Evolutionary conservation across 2,888 invertebrate species (phyloP), one percentile per base, ranked within the genome.

Genomic region (Panopea generosa): DNA sequence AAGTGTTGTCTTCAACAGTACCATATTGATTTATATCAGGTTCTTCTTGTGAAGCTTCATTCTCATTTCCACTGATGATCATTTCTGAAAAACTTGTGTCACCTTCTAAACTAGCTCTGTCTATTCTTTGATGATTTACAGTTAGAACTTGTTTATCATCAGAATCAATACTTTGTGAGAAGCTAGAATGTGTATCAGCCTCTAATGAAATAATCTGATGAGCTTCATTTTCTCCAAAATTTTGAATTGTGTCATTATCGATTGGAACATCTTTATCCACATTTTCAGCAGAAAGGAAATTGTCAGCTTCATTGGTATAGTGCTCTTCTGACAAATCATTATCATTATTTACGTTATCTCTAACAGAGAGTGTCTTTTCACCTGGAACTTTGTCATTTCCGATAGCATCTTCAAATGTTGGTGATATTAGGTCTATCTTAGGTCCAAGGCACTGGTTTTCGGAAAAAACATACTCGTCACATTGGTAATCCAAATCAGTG

Each of bases 401-500:
- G 16, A 16, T 11, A 45, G 45, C 6, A 45, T 16, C 16, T 45
- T 45, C 45, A 4, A 6, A 45, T 4, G 16, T 18, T 45, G 16
- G 45, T 3, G 16, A 16, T 20, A 18, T 4, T 33, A 33, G 4
- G 33, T 33, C 33, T 33, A 33, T 33, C 33, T 7, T 11, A 33
- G 33, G 33, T 7, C 33, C 16, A 18, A 4, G 6, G 20, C 45
- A 45, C 45, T 18, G 45, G 20, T 4, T 16, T n/a, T 4, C 16
- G n/a, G 33, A 33, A 33, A 33, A 33, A 14, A 55, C 56, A 24
- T 38, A 7, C 57, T 63, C 40, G 22, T 70, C 67, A 62, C 38
- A 67, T 20, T 50, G 50, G 40, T 60, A 63, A 60, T 68, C 63
- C 40, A 63, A 45, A 40, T 72, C 77, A 45, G 53, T 20, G 26